Base-by-base conservation (phyloP, 2,797 vertebrate species). In the Craterocephalus amniculus region DNA sequence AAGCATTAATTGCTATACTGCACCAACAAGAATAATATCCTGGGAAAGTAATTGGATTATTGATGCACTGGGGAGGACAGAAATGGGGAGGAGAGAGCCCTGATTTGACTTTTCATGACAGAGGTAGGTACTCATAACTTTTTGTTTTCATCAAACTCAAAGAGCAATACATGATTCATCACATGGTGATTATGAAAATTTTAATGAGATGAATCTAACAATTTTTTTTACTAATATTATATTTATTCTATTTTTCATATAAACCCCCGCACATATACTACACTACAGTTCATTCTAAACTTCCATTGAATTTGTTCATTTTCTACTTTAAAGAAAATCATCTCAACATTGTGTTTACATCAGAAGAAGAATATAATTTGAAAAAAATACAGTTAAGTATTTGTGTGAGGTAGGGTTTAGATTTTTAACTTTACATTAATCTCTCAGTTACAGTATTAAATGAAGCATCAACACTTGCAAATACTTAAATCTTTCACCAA, bases 1-100 rank as follows among this genome's bases (percentile, higher is more conserved):
- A 34, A 63, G 34, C 63, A 78, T 83, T 84, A 80, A 86, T 84
- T 79, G 55, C 43, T 70, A 65, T 62, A 48, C 78, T 59, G 70
- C 43, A 78, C 34, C 60, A 76, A 87, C 66, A 74, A 68, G 74
- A 79, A 78, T 77, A 54, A 79, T 84, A 85, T 78, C 12, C 64
- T 52, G 66, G 73, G 69, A 66, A 77, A 84, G 55, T 83, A 56
- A 60, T 72, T 88, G 82, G 79, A 76, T 86, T 78, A 90, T 85
- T 64, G 45, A 83, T 86, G 79, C 63, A 58, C 58, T 83, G 74
- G 72, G 76, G 67, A 83, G 79, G 56, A 67, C 67, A 68, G 78
- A 72, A 67, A 90, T 80, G 82, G 66, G 74, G 82, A 79, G 84
- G 77, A 88, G 64, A 63, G 60, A 83, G 71, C 54, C 67, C 74